A percentile compares a stretch with the other conserved stretches of the same genome.
Conservation (phyloP, 2,113 vertebrate genomes). For the Lasiurus cinereus region DNA sequence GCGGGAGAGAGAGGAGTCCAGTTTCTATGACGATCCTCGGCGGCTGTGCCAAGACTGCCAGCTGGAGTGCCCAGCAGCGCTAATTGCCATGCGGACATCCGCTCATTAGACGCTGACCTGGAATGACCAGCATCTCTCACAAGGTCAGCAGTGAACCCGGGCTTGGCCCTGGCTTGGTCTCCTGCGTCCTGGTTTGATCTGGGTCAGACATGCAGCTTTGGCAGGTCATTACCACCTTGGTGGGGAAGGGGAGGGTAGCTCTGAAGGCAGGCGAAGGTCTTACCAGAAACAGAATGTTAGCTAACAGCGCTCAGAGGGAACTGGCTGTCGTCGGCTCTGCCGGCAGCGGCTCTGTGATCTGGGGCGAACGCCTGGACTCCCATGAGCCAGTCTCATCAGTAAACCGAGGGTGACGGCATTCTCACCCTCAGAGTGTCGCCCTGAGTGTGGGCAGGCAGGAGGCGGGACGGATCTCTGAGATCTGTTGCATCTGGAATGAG, state of each 20-base stretch:
- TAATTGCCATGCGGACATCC: conserved; percentile 76
- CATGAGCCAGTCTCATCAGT: background rate
- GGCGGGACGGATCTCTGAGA: background rate
- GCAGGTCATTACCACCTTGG: conserved; percentile 32
- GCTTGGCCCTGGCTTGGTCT: conserved; percentile 29
- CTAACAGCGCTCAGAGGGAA: background rate
- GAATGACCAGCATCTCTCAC: conserved; percentile 71
- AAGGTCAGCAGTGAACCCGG: conserved; percentile 61
- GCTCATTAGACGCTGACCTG: conserved; percentile 75
- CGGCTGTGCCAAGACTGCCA: conserved; percentile 75
- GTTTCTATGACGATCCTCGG: conserved; percentile 75
- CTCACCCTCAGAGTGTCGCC: background rate
- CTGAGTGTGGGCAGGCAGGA: background rate
- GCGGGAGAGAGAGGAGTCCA: background rate
- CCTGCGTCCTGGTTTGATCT: conserved; percentile 60
- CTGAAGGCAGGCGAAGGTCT: conserved; percentile 15
- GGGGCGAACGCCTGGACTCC: background rate
- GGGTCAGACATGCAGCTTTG: conserved; percentile 26
- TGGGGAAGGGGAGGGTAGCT: background rate
- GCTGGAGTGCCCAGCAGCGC: conserved; percentile 37
- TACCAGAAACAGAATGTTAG: conserved; percentile 13
- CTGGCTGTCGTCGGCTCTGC: background rate
- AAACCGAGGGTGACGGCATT: background rate
- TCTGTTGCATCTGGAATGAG: background rate
- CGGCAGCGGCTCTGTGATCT: background rate